Percentiles rank a stretch among this genome's conserved stretches.
These are phyloP conservation scores for Xiphias gladius DNA, from an alignment of 2,113 vertebrate species.

Conservation along the genomic window DNA sequence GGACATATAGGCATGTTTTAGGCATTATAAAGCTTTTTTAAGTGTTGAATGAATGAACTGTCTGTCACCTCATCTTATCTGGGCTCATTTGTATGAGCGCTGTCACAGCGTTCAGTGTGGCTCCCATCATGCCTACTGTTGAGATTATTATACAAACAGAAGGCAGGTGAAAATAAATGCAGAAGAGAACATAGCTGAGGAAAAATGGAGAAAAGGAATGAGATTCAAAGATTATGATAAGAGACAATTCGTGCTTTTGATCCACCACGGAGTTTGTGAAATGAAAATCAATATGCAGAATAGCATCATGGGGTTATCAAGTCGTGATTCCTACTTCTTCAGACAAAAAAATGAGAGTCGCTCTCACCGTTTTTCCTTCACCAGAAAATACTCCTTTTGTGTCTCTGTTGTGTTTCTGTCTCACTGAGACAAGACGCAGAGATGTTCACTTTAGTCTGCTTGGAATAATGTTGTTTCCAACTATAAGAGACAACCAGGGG, in stretches of 20 bases:
- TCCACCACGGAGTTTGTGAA: neutral
- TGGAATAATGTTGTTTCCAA: constrained; percentile 21
- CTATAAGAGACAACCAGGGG: neutral
- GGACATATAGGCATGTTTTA: too few relatives aligned
- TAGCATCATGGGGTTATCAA: constrained; percentile 4
- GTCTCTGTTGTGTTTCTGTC: neutral
- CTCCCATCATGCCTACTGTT: neutral
- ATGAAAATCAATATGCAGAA: constrained; percentile 23
- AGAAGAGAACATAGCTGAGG: neutral
- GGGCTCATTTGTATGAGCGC: neutral
- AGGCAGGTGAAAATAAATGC: neutral
- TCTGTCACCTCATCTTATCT: neutral
- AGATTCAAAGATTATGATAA: neutral
- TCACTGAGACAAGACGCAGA: constrained; percentile 4
- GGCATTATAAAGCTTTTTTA: too few relatives aligned
- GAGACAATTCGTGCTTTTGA: neutral
- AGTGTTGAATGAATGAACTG: neutral
- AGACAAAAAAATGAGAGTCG: neutral
- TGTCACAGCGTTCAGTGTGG: neutral
- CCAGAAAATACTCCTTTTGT: neutral
- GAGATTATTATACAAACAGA: neutral
- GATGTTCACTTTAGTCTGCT: constrained; percentile 22
- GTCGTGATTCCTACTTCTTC: neutral
- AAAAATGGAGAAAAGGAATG: neutral
- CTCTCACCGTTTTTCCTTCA: neutral